A percentile compares a stretch with the other conserved stretches of the same genome.
Conservation (phyloP, 2,113 vertebrate genomes). For the Perccottus glenii region DNA sequence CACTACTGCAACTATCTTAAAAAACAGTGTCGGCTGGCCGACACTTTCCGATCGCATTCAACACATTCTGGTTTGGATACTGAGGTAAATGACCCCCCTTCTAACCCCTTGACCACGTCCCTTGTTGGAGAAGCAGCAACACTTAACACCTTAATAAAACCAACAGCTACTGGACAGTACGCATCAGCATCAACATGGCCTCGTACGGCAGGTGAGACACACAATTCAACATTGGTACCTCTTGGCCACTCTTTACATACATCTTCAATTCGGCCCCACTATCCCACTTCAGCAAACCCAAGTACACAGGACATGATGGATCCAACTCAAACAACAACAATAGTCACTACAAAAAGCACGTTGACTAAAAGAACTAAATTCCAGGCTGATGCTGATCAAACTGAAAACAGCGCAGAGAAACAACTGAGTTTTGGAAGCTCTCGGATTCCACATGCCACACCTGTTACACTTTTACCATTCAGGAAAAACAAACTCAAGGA, state of each 20-base stretch:
- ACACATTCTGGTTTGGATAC: conserved; percentile 34
- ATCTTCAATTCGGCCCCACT: conserved; percentile 15
- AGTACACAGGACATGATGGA: conserved; percentile 18
- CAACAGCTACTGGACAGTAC: conserved; percentile 26
- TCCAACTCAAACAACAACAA: conserved; percentile 42
- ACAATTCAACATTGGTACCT: conserved; percentile 39
- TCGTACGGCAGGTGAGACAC: conserved; percentile 36
- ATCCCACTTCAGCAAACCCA: conserved; percentile 17
- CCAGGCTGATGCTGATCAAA: conserved; percentile 32
- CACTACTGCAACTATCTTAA: conserved; percentile 91
- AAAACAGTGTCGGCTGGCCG: conserved; percentile 86
- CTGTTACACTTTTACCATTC: conserved; percentile 54
- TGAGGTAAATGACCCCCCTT: conserved; percentile 44
- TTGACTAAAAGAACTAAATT: conserved; percentile 10
- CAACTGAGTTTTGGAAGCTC: conserved; percentile 42
- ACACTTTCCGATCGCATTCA: conserved; percentile 81
- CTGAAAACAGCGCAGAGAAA: conserved; percentile 70
- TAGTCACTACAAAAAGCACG: conserved; percentile 30
- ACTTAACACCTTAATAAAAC: conserved; percentile 19
- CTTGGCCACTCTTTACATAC: conserved; percentile 13
- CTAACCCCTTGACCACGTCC: conserved; percentile 25
- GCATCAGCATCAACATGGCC: conserved; percentile 41
- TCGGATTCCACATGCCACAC: conserved; percentile 49
- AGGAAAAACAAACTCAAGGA: conserved; percentile 70
- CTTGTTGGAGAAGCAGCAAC: conserved; percentile 37